phyloP scores from a whole-genome alignment of 2,113 vertebrate species.

The Pterocles orientalis region DNA sequence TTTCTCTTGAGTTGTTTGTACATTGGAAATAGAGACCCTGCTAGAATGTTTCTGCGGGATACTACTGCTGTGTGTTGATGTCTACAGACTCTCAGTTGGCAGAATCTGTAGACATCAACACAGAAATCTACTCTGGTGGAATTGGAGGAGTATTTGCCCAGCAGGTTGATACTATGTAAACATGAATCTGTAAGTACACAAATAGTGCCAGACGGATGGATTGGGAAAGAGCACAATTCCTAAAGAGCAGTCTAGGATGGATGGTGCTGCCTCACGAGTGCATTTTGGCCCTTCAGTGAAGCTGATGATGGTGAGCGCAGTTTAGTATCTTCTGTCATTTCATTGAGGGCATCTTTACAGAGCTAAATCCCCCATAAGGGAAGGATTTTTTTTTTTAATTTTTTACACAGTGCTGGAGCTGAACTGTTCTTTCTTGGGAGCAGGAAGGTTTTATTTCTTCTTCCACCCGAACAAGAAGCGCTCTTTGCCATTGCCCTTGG shows the following conservation, averaged over 20 bases:
- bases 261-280: not conserved
- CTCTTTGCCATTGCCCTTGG: not conserved
- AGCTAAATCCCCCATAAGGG: not conserved
- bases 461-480: not conserved
- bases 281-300: not conserved
- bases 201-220: not conserved
- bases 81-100: not conserved
- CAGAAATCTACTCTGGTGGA: not conserved
- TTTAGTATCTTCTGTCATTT: not conserved
- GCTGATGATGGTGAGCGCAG: not conserved
- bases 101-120: not conserved
- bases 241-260: not conserved
- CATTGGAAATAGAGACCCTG: not conserved
- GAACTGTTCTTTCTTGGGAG: not conserved
- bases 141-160: not conserved
- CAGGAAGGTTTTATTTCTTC: not conserved
- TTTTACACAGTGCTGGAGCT: not conserved
- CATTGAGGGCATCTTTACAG: not conserved
- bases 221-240: not conserved
- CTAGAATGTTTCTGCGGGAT: not conserved
- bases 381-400: not conserved
- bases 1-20: not conserved
- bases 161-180: not conserved
- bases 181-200: not conserved
- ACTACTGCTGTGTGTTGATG: fast-evolving